A percentile compares a stretch with the other conserved stretches of the same genome.
These are phyloP conservation scores for Sebastes wilsoni DNA, from an alignment of 2,797 vertebrate species.

Conservation along the genomic window DNA sequence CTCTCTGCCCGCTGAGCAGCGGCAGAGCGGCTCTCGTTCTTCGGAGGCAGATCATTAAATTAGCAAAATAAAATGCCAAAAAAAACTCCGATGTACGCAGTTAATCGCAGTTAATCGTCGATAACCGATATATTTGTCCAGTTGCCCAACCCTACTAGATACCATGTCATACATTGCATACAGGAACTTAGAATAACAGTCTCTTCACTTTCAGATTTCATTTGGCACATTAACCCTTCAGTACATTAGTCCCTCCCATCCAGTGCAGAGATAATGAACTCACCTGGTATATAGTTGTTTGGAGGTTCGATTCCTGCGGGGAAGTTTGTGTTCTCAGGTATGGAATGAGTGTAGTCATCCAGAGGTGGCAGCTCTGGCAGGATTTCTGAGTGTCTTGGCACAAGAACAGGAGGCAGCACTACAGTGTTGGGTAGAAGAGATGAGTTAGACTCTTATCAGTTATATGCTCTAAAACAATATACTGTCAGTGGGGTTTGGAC, in stretches of 20 bases:
- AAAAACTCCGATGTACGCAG: too few species aligned
- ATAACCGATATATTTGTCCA: too few species aligned
- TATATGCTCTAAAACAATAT: background rate
- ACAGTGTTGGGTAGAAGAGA: conserved; percentile 6
- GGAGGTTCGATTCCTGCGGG: conserved; percentile 98
- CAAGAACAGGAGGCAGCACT: conserved; percentile 98
- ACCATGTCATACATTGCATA: background rate
- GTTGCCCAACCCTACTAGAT: background rate
- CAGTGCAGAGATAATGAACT: conserved; percentile 3
- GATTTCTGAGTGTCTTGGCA: conserved; percentile 98
- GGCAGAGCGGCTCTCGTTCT: too few species aligned
- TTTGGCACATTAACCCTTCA: background rate
- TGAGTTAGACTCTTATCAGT: background rate
- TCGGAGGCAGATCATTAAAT: too few species aligned
- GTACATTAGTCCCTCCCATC: background rate
- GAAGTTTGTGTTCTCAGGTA: conserved; percentile 99
- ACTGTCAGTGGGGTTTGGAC: background rate
- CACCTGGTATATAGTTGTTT: conserved; percentile 99
- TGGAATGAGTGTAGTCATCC: conserved; percentile 99
- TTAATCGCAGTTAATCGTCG: too few species aligned
- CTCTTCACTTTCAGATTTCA: background rate
- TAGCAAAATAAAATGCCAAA: too few species aligned
- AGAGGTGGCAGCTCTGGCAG: conserved; percentile 94
- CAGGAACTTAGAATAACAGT: background rate
- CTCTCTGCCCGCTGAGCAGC: too few species aligned